Evolutionary conservation across 2,888 invertebrate species (phyloP), one percentile per base, ranked within the genome.

Genomic region (Cephus nigrinus): DNA sequence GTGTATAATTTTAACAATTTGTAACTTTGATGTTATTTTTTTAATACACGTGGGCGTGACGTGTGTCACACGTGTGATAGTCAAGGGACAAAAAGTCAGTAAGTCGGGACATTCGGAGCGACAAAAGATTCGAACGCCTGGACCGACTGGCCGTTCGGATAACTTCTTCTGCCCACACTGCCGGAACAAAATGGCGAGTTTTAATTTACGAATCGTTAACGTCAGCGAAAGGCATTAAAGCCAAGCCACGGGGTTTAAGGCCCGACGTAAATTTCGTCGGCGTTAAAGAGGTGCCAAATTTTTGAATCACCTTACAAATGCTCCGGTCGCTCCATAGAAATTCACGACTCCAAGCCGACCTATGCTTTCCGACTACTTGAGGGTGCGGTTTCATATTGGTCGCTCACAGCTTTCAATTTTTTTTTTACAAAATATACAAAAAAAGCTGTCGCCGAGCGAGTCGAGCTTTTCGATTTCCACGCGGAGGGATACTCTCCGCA

Each of bases 121-220:
- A 71, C 30, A 71, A 71, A 71, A 33, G 33, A 71, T 71, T 33
- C 2, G 23, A 55, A 23, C 30, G 23, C 71, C 30, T 3, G 71
- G 71, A 23, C 71, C 36, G 23, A 23, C 55, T 1, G 23, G 55
- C 23, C 55, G 5, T 55, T 68, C 75, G 76, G 79, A 82, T 86
- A 84, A 85, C 86, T 85, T 88, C 84, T 86, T 88, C 85, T 82
- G 79, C 83, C 82, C 83, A 84, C 82, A 78, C 68, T 79, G 82
- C 80, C 80, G 80, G 81, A 85, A 82, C 82, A 84, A 86, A 85
- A 88, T 84, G 82, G 84, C 82, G 79, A 77, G 83, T 87, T 87
- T 89, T 89, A 89, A 89, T 89, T 88, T 89, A 89, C 86, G 88
- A 87, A 88, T 85, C 89, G 87, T 89, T 89, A 89, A 89, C 81